Conservation (phyloP, 2,797 vertebrate species). For the Ispidina lecontei region DNA sequence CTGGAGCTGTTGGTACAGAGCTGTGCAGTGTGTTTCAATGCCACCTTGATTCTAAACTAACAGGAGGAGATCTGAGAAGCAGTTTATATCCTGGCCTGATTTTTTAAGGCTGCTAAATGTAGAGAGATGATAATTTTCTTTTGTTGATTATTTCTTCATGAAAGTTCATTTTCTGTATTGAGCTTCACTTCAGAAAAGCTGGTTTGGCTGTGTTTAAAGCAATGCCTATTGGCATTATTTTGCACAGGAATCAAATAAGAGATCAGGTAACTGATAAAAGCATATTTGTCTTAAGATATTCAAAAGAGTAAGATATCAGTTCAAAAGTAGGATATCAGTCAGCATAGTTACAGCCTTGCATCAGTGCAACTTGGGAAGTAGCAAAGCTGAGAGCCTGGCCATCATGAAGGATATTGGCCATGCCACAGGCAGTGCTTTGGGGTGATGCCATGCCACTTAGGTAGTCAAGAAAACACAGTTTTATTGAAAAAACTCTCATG, state of each 20-base stretch:
- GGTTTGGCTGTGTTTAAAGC: background rate
- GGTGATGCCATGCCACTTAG: background rate
- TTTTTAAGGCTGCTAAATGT: background rate
- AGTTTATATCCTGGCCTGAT: background rate
- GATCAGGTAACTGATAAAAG: background rate
- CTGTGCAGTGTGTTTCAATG: background rate
- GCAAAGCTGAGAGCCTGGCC: background rate
- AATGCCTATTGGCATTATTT: background rate
- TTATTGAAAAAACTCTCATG: background rate
- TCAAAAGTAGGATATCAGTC: background rate
- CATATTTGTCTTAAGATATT: background rate
- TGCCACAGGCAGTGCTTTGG: background rate
- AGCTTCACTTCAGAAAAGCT: background rate
- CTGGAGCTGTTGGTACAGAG: background rate
- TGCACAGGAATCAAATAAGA: background rate
- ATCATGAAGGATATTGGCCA: rapidly evolving
- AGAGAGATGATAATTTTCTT: background rate
- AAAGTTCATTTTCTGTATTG: background rate
- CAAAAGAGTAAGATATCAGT: background rate
- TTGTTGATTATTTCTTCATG: background rate
- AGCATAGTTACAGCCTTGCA: background rate
- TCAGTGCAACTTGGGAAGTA: background rate
- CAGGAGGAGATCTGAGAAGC: background rate
- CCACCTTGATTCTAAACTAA: background rate
- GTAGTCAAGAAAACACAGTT: rapidly evolving